phyloP scores from a whole-genome alignment of 2,113 vertebrate species.

The Lutjanus erythropterus region DNA sequence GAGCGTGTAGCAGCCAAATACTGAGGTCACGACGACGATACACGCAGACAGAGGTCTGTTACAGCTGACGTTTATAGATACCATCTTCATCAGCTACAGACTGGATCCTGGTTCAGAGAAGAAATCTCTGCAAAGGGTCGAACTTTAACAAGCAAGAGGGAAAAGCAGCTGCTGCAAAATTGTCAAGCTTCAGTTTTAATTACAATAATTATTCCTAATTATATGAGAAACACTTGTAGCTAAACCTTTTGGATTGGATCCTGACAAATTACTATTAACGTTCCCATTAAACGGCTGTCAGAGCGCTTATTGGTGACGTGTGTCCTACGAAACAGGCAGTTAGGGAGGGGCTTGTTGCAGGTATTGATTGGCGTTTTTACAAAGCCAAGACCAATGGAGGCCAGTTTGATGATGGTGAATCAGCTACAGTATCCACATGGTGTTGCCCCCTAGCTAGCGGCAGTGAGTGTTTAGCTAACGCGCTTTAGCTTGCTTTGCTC shows the following conservation, averaged over 20 bases:
- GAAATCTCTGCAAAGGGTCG: not conserved
- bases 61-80: not conserved
- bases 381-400: no score
- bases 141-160: not conserved
- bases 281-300: no score
- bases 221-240: not conserved
- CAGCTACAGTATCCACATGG: no score
- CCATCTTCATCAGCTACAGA: not conserved
- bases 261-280: no score
- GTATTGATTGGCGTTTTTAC: no score
- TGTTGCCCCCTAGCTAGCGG: no score
- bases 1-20: not conserved
- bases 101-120: not conserved
- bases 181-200: not conserved
- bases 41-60: not conserved
- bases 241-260: not conserved
- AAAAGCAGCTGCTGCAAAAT: not conserved
- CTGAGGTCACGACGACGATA: not conserved
- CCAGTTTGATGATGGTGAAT: no score
- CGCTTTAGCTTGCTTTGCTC: no score
- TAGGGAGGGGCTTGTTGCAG: no score
- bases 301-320: no score
- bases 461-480: no score
- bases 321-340: no score
- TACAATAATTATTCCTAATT: not conserved